Conservation (phyloP, 2,888 invertebrate species). For the Prosapia bicincta region DNA sequence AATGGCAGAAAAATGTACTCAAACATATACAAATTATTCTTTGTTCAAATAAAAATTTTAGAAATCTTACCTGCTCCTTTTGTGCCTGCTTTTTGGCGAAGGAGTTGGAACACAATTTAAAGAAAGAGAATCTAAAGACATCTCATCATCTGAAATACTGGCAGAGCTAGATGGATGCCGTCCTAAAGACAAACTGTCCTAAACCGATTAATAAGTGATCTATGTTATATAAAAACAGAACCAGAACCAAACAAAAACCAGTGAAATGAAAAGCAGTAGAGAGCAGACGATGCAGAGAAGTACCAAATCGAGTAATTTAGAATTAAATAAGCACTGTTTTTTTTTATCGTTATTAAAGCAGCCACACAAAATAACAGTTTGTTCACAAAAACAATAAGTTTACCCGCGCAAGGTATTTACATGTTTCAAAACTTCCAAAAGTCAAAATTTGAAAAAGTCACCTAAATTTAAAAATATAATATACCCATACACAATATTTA, state of each 20-base stretch:
- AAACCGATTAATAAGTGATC: neutral
- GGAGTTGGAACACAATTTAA: constrained; percentile 37
- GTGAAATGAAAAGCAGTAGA: neutral
- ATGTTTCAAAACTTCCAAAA: no score
- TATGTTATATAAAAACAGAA: neutral
- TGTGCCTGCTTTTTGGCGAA: constrained; percentile 61
- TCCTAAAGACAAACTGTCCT: constrained; percentile 22
- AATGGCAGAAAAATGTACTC: no score
- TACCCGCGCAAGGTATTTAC: no score
- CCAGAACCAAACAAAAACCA: neutral
- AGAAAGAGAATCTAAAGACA: constrained; percentile 34
- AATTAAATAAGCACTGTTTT: neutral
- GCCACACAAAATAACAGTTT: no score
- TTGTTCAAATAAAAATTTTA: neutral
- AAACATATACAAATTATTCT: no score
- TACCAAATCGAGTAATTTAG: neutral
- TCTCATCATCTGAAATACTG: constrained; percentile 38
- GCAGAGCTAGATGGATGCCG: constrained; percentile 9
- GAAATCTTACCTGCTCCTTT: constrained; percentile 70
- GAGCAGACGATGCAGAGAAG: neutral
- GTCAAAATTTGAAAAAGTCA: no score
- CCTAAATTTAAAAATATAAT: no score
- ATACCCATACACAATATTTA: no score
- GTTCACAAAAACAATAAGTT: no score
- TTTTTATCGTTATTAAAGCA: neutral